Evolutionary conservation across 2,888 invertebrate species (phyloP).

Genomic region (Sinodicranocentrus sp.): DNA sequence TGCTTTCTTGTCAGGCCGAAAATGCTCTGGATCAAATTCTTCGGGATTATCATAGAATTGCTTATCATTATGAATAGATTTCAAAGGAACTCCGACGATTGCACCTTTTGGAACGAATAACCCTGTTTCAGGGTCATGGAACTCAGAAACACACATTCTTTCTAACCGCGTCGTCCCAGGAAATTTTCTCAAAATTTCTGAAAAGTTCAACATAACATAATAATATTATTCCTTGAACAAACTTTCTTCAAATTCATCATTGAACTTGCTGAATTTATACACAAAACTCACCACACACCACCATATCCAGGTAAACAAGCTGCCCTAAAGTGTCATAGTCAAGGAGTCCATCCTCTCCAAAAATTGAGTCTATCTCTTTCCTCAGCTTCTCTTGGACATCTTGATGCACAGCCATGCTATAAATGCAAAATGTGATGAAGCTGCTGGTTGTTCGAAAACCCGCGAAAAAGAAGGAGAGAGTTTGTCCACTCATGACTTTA

Average conservation of each 20-base stretch:
- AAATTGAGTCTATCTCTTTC: neutral
- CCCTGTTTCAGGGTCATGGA: conserved; percentile 14
- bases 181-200: conserved; percentile 35
- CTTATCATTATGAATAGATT: conserved; percentile 39
- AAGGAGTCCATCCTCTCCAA: conserved; percentile 25
- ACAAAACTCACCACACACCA: conserved; percentile 15
- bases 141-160: conserved; percentile 35
- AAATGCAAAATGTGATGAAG: conserved; percentile 53
- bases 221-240: neutral
- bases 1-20: conserved; percentile 55
- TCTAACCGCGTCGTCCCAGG: conserved; percentile 17
- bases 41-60: conserved; percentile 57
- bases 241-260: neutral
- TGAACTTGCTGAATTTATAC: neutral
- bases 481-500: conserved; percentile 42
- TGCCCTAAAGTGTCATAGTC: conserved; percentile 39
- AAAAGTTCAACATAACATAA: neutral
- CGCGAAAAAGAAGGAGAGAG: conserved; percentile 65
- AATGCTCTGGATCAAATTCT: conserved; percentile 67
- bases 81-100: conserved; percentile 23
- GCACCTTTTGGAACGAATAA: conserved; percentile 40
- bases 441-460: conserved; percentile 60
- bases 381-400: conserved; percentile 10
- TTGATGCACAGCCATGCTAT: conserved; percentile 36
- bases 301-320: conserved; percentile 51